Evolutionary conservation across 2,888 invertebrate species (phyloP).

Genomic region (Disparrhopalites patrizii): DNA sequence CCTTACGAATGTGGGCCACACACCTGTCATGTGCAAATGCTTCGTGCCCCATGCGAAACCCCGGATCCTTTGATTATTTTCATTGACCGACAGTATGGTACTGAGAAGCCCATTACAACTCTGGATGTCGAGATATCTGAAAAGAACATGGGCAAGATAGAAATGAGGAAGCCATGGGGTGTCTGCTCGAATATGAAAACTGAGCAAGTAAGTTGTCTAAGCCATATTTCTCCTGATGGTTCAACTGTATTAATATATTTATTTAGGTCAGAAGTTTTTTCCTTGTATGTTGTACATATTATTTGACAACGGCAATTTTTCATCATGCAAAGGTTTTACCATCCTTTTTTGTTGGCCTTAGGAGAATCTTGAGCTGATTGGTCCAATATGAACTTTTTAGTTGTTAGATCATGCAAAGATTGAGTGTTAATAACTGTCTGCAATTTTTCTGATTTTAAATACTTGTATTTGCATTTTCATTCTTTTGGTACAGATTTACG

Average conservation of each 20-base stretch:
- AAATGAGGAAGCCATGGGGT: constrained; percentile 30
- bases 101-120: neutral
- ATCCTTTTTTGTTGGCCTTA: too few relatives aligned
- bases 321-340: too few relatives aligned
- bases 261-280: too few relatives aligned
- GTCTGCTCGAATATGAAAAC: constrained; percentile 21
- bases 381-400: too few relatives aligned
- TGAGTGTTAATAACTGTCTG: too few relatives aligned
- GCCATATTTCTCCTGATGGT: neutral
- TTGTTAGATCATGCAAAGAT: too few relatives aligned
- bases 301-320: too few relatives aligned
- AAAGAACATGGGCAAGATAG: neutral
- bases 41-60: neutral
- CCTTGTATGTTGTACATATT: neutral
- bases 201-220: constrained; percentile 27
- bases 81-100: constrained; percentile 3
- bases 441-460: too few relatives aligned
- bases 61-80: neutral
- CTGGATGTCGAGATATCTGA: constrained; percentile 20
- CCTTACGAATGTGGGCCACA: constrained; percentile 14
- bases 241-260: too few relatives aligned
- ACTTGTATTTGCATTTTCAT: too few relatives aligned
- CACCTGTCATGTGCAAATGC: neutral
- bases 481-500: constrained; percentile 10
- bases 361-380: too few relatives aligned